A percentile compares a stretch with the other conserved stretches of the same genome.
Conservation (phyloP, 1,140 invertebrate species). For the Formica selysi region DNA sequence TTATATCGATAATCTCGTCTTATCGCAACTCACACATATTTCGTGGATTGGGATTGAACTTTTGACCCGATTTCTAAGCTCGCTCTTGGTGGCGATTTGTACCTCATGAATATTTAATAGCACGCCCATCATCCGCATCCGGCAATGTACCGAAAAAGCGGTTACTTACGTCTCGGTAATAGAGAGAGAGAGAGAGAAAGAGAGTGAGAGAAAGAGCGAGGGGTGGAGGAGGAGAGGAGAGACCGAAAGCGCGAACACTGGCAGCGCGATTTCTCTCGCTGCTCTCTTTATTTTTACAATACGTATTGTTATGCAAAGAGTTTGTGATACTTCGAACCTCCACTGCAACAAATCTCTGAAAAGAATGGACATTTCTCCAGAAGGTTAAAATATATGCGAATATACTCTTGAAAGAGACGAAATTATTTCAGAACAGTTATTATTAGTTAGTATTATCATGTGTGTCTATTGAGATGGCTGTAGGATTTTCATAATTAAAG, state of each 20-base stretch:
- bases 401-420: not conserved
- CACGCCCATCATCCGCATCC: not conserved
- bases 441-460: not conserved
- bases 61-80: slow-evolving; percentile 10
- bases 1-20: slow-evolving; percentile 4
- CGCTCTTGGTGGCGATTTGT: slow-evolving; percentile 2
- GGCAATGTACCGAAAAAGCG: slow-evolving; percentile 25
- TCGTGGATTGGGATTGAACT: slow-evolving; percentile 3
- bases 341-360: not conserved
- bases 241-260: not conserved
- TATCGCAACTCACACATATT: not conserved
- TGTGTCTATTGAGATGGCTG: not conserved
- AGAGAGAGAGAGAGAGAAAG: not conserved
- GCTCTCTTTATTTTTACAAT: not conserved
- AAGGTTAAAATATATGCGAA: not conserved
- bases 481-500: not conserved
- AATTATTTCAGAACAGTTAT: not conserved
- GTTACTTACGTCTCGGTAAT: not conserved
- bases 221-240: not conserved
- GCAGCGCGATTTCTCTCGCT: not conserved
- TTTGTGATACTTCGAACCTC: not conserved
- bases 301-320: slow-evolving; percentile 8
- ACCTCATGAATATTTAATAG: slow-evolving; percentile 36
- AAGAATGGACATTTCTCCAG: not conserved
- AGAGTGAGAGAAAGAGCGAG: not conserved